These are phyloP conservation scores for Amphipoea oculea DNA, from an alignment of 2,888 invertebrate species.

Conservation along the genomic window DNA sequence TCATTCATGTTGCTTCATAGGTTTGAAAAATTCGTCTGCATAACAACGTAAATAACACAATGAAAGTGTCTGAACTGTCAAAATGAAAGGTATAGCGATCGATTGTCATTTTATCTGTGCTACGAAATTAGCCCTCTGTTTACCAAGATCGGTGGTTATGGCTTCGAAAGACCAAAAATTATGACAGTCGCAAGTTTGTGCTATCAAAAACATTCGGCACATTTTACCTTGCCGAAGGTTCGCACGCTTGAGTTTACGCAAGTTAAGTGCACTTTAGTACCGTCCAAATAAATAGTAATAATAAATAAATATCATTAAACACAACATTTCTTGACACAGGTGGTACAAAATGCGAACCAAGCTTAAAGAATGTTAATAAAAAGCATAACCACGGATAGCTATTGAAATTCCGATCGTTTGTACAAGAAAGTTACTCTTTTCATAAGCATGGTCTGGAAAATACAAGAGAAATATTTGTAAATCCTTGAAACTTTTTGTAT, in stretches of 20 bases:
- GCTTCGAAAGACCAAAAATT: not conserved
- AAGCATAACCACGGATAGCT: not conserved
- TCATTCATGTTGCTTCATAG: not conserved
- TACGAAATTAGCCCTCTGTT: not conserved
- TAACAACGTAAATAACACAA: not conserved
- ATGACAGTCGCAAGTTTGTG: not conserved
- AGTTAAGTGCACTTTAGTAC: not conserved
- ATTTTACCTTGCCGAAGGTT: not conserved
- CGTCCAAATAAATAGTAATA: not conserved
- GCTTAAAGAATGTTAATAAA: conserved; percentile 2
- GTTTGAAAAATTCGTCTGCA: not conserved
- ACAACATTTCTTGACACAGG: not conserved
- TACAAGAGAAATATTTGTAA: not conserved
- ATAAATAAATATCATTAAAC: not conserved
- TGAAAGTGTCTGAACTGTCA: not conserved
- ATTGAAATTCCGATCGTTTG: not conserved
- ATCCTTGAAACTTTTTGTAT: conserved; percentile 5
- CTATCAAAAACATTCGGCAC: not conserved
- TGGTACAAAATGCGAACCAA: not conserved
- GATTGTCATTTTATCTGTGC: not conserved
- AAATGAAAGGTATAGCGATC: not conserved
- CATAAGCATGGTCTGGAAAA: not conserved
- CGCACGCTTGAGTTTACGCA: not conserved
- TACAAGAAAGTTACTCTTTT: conserved; percentile 22
- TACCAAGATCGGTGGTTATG: not conserved